phyloP scores from a whole-genome alignment of 1,140 invertebrate genomes.

The Heliconius eleuchia region DNA sequence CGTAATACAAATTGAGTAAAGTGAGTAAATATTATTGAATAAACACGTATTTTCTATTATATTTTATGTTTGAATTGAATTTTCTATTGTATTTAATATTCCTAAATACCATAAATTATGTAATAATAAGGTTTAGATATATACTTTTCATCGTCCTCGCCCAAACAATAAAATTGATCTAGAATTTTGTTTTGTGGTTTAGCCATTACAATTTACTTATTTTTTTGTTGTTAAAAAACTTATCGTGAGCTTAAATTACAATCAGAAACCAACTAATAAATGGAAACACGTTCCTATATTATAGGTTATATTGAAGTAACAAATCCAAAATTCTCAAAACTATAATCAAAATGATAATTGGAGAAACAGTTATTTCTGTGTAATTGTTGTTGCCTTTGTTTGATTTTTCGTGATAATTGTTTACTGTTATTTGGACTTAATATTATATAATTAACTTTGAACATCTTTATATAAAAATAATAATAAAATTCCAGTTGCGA shows the following conservation, averaged over 20 bases:
- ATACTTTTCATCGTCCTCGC: background rate
- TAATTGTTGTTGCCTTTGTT: background rate
- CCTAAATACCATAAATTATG: background rate
- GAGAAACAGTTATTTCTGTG: background rate
- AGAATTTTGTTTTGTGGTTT: background rate
- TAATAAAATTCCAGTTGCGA: too few relatives aligned
- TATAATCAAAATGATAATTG: background rate
- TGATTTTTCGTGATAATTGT: background rate
- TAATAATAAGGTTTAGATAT: background rate
- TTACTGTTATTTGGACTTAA: background rate
- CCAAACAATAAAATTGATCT: background rate
- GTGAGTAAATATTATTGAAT: conserved; percentile 23
- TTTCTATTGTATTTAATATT: background rate
- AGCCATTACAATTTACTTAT: background rate
- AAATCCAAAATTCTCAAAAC: too few relatives aligned
- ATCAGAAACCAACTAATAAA: background rate
- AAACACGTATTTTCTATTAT: conserved; percentile 6
- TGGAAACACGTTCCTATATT: background rate
- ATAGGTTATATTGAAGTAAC: background rate
- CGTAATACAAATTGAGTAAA: conserved; percentile 35
- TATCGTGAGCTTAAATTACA: background rate
- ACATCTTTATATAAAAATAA: too few relatives aligned
- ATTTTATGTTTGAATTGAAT: background rate
- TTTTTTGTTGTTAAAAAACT: background rate
- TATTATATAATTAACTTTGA: too few relatives aligned